Base-by-base conservation (phyloP, 2,888 invertebrate genomes). In the Globia sparganii region DNA sequence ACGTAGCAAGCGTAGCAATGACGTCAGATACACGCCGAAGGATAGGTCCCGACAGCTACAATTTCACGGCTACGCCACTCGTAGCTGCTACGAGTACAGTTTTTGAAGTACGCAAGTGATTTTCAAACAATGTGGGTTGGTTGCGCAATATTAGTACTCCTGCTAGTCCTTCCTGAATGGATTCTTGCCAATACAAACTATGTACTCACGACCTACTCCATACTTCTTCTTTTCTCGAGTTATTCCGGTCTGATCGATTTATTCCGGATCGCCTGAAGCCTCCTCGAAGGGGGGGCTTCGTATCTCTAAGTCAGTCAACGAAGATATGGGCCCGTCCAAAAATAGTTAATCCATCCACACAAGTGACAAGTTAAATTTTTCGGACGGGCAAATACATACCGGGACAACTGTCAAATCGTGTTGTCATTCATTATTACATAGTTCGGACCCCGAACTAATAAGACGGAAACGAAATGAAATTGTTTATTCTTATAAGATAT, bases 11-110 rank as follows among this genome's bases (percentile, higher is more conserved):
- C 28, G 21, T 69, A 69, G 69, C 46, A 69, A 28, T 72, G 71
- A 72, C 71, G 71, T 72, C 71, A 72, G 34, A 46, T 21, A 13
- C 43, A 25, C 34, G n/a, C 11, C 6, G 67, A 34, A 67, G 68
- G 43, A 4, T 71, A n/a, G 18, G n/a, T 71, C 13, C n/a, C 34
- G 37, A 25, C 72, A 71, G 37, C 37, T 49, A 11, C 72, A 72
- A 37, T 72, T 72, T 71, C 49, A 72, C 6, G 72, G 72, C 34
- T 71, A 72, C 72, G 72, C 25, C 25, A 37, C 37, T 28, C 6
- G 49, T 25, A 71, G 46, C 28, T 6, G 4, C 37, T 64, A 64
- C 34, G 58, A 18, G 34, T 34, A 6, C n/a, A 18, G 9, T 11
- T 31, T 66, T 53, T 5, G 34, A 58, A 34, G 34, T 67, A 49